Evolutionary conservation across 2,797 vertebrate genomes (phyloP).

Genomic region (Mycteria americana): DNA sequence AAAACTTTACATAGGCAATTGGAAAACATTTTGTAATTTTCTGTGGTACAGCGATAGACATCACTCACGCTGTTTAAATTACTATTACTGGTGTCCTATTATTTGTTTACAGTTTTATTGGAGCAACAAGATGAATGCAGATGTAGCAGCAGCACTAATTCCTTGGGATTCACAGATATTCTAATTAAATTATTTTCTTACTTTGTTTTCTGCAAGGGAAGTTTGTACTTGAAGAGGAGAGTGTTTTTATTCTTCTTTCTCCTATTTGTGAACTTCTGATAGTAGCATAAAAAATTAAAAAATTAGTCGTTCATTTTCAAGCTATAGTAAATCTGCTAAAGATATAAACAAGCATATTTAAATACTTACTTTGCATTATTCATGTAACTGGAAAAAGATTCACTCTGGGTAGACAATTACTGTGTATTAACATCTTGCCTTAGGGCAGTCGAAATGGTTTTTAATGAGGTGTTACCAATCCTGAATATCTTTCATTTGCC

Average conservation of each 20-base stretch:
- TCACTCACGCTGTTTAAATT: constrained; percentile 28
- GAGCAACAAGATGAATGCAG: constrained; percentile 13
- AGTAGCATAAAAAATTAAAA: not conserved
- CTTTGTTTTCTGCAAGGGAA: not conserved
- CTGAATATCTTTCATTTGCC: constrained; percentile 60
- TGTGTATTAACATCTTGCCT: constrained; percentile 65
- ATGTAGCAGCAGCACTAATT: constrained; percentile 14
- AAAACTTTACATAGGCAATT: not conserved
- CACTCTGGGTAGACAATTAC: constrained; percentile 58
- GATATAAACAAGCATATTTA: constrained; percentile 51
- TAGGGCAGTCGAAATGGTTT: constrained; percentile 60
- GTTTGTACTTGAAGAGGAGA: not conserved
- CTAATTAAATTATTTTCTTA: constrained; percentile 17
- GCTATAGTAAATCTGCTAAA: constrained; percentile 38
- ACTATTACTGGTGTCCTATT: not conserved
- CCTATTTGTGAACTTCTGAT: not conserved
- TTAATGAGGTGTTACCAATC: constrained; percentile 67
- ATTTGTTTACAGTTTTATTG: constrained; percentile 23
- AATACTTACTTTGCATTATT: constrained; percentile 62
- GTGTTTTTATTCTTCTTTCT: not conserved
- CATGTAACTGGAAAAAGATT: constrained; percentile 58
- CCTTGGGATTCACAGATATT: not conserved
- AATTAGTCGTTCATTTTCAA: constrained; percentile 4
- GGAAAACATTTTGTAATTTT: constrained; percentile 15
- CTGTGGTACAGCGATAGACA: not conserved